A percentile compares a stretch with the other conserved stretches of the same genome.
Conservation (phyloP, 2,888 invertebrate genomes). For the Petrolisthes cinctipes region DNA sequence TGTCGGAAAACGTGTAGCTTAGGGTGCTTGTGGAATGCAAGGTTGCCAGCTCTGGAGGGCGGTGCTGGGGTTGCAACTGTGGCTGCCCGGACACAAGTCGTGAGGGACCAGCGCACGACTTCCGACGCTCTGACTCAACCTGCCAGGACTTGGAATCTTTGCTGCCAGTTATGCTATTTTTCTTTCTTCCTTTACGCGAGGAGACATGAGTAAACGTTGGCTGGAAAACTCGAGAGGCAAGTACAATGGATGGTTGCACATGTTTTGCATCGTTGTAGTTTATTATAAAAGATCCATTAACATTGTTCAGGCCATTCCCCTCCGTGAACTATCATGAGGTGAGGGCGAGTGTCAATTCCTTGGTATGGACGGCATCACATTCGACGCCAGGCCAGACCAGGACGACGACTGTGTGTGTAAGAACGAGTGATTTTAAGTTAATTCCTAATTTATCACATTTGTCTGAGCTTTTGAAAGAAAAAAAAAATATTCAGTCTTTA, state of each 20-base stretch:
- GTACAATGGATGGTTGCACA: no score
- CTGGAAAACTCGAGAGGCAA: no score
- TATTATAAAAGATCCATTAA: no score
- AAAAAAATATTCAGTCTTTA: background rate
- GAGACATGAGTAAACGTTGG: background rate
- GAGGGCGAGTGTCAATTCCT: no score
- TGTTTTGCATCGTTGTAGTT: no score
- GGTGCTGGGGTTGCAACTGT: background rate
- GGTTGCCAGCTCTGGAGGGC: slow-evolving; percentile 18
- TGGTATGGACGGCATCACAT: no score
- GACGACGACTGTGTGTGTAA: slow-evolving; percentile 28
- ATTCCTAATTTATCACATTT: slow-evolving; percentile 4
- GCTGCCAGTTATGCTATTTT: slow-evolving; percentile 50
- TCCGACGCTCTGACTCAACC: slow-evolving; percentile 27
- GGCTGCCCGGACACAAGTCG: slow-evolving; percentile 16
- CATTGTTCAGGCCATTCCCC: no score
- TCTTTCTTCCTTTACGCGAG: slow-evolving; percentile 6
- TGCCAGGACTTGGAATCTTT: slow-evolving; percentile 42
- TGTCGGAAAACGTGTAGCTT: slow-evolving; percentile 33
- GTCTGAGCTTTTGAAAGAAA: slow-evolving; percentile 3
- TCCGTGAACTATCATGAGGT: no score
- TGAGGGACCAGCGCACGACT: slow-evolving; percentile 31
- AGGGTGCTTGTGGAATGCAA: slow-evolving; percentile 33
- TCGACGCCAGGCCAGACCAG: background rate
- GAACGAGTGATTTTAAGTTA: slow-evolving; percentile 33